Evolutionary conservation across 2,888 invertebrate genomes (phyloP).

Genomic region (Oegoconia quadripuncta): DNA sequence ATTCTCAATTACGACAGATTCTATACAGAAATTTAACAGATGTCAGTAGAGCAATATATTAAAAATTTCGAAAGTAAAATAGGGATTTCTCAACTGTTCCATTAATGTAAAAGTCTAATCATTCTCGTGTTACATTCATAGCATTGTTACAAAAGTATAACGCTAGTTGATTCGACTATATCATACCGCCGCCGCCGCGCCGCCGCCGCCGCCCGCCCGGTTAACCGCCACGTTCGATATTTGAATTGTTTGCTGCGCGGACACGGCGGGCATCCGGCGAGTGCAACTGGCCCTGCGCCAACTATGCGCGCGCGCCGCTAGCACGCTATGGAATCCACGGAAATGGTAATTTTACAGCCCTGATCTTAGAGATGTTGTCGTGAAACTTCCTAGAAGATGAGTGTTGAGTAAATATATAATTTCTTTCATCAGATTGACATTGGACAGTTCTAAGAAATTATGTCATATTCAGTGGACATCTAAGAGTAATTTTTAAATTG

Average conservation of each 20-base stretch:
- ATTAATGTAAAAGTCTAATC: not conserved
- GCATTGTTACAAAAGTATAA: conserved; percentile 11
- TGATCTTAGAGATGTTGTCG: conserved; percentile 35
- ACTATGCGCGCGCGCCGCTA: conserved; percentile 51
- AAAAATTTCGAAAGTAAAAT: too few relatives aligned
- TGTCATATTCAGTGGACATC: not conserved
- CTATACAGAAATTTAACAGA: too few relatives aligned
- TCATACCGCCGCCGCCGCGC: conserved; percentile 5
- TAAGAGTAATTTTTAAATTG: not conserved
- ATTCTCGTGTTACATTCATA: not conserved
- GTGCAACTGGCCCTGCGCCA: conserved; percentile 61
- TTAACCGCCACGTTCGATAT: conserved; percentile 14
- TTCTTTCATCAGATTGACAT: conserved; percentile 29
- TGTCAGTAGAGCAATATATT: too few relatives aligned
- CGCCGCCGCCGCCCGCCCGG: conserved; percentile 9
- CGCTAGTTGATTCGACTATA: conserved; percentile 9
- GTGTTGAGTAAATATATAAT: conserved; percentile 30
- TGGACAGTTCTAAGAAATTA: conserved; percentile 25
- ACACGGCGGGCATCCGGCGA: conserved; percentile 54
- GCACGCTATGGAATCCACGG: conserved; percentile 49
- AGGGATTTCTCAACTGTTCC: not conserved
- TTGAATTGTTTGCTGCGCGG: conserved; percentile 37
- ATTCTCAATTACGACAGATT: too few relatives aligned
- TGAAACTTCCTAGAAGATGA: conserved; percentile 33
- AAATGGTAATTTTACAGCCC: conserved; percentile 42